Evolutionary conservation across 2,888 invertebrate species (phyloP), one percentile per base, ranked within the genome.

Genomic region (Palloptera scutellata): DNA sequence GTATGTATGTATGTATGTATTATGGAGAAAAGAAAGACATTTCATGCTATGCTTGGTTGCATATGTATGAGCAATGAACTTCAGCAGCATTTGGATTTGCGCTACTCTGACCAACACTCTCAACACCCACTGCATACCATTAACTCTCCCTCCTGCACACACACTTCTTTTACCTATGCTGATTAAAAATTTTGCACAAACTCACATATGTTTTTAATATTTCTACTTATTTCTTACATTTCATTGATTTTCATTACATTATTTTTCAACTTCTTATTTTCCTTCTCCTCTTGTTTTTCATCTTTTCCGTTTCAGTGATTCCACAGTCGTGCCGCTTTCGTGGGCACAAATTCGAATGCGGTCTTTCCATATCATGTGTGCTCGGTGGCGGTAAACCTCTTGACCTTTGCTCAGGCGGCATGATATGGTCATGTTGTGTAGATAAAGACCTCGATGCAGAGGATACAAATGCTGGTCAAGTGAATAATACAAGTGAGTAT

Each of bases 361-460:
- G 95, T 0, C 88, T 96, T 70, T 95, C 95, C 83, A 93, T 96
- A 77, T 93, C 95, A 70, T 96, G 96, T 83, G 94, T 96, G 12
- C 87, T 96, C 66, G 91, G 93, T 6, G 96, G 96, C 1, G 94
- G 94, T 5, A 90, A 92, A 73, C 95, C 96, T 1, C 84, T 96
- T 80, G 96, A 96, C 85, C 88, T 96, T 0, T 96, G 96, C 83
- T 95, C 94, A 12, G 96, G 96, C 20, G 96, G 96, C 63, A 91
- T 96, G 90, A 94, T 96, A 76, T 96, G 96, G 96, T 93, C 94
- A 6, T 96, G 96, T 83, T 96, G 96, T 80, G 92, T 96, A 11
- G 94, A 95, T 82, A 88, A 90, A 72, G 91, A 93, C 81, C 86
- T 82, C 85, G 90, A 74, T 81, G 86, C 87, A 53, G 89, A 86